phyloP scores from a whole-genome alignment of 2,797 vertebrate species.

The Agapornis canus region DNA sequence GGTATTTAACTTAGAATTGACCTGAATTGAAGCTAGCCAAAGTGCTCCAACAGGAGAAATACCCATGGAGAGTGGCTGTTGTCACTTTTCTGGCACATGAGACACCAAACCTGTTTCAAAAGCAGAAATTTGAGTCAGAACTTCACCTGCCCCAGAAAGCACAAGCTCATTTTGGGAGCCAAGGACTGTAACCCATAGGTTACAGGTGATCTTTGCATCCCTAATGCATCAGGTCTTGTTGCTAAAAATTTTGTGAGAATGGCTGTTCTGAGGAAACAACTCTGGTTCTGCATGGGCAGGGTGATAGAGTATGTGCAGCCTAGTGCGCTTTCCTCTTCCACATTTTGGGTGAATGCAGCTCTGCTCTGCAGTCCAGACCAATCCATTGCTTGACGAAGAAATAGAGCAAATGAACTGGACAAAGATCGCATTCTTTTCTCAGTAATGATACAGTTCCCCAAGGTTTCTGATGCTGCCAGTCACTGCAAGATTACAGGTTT shows the following conservation, averaged over 20 bases:
- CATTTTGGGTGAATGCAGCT: neutral
- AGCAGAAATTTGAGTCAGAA: neutral
- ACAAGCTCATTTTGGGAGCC: neutral
- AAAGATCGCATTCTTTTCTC: neutral
- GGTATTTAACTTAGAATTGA: neutral
- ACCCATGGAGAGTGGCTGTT: neutral
- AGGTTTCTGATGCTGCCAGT: conserved; percentile 16
- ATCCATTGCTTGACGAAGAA: neutral
- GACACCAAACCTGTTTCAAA: neutral
- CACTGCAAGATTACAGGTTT: conserved; percentile 41
- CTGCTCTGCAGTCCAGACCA: neutral
- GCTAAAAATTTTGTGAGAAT: neutral
- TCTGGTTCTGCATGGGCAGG: neutral
- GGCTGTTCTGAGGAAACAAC: neutral
- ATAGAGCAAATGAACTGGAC: neutral
- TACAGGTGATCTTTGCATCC: neutral
- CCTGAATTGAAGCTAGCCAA: accelerated
- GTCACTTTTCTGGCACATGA: neutral
- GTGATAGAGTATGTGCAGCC: neutral
- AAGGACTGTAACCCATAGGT: neutral
- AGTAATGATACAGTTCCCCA: neutral
- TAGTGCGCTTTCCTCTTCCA: neutral
- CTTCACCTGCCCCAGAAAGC: neutral
- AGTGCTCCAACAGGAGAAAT: neutral
- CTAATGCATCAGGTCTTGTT: neutral